These are phyloP conservation scores for Asarcornis scutulata DNA, from an alignment of 2,113 vertebrate species.

Conservation along the genomic window DNA sequence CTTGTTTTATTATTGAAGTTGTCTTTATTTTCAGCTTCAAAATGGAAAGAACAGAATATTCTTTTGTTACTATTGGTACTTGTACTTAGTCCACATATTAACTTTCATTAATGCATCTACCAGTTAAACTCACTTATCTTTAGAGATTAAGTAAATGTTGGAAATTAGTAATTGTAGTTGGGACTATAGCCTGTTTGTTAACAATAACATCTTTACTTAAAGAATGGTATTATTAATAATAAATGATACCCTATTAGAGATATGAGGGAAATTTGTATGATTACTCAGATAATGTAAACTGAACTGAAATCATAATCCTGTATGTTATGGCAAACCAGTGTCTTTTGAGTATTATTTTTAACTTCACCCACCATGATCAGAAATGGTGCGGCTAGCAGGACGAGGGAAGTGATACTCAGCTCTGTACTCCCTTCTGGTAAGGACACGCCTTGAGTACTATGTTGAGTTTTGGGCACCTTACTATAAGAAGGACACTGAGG, in stretches of 20 bases:
- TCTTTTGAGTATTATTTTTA: not conserved
- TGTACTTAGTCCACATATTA: not conserved
- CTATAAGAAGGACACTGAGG: no score
- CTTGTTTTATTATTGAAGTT: not conserved
- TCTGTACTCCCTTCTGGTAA: no score
- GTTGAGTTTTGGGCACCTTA: no score
- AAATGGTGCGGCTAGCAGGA: no score
- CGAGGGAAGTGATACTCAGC: no score
- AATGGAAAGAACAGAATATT: not conserved
- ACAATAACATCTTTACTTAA: not conserved
- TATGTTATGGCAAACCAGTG: not conserved
- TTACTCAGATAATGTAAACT: not conserved
- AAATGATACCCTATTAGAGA: not conserved
- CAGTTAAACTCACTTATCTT: not conserved
- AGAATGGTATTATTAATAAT: not conserved
- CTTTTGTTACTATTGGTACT: not conserved
- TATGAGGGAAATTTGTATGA: not conserved
- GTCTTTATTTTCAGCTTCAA: not conserved
- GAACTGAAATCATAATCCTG: not conserved
- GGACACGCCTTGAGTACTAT: no score
- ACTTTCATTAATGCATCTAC: not conserved
- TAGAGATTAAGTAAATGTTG: not conserved
- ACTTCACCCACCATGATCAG: not conserved
- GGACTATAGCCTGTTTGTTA: not conserved
- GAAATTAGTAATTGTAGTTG: not conserved